These are phyloP conservation scores for Lordiphosa clarofinis DNA, from an alignment of 1,140 invertebrate genomes.

Conservation along the genomic window DNA sequence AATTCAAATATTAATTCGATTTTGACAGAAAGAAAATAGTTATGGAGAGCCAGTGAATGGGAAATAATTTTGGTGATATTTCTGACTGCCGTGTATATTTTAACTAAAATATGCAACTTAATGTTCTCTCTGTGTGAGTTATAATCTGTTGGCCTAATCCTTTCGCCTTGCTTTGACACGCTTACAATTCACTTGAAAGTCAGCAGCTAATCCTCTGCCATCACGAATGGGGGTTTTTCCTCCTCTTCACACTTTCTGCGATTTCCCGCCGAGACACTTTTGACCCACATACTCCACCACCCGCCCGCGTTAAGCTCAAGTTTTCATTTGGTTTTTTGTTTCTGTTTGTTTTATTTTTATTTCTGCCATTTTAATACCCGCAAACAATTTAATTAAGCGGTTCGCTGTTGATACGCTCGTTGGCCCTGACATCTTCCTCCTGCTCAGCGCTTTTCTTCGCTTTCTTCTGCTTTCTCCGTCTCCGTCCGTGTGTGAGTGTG, in stretches of 20 bases:
- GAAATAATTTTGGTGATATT: no score
- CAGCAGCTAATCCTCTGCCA: slow-evolving; percentile 61
- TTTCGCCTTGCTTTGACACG: slow-evolving; percentile 69
- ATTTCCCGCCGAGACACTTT: slow-evolving; percentile 47
- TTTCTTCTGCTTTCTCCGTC: slow-evolving; percentile 30
- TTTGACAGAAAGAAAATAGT: no score
- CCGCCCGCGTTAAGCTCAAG: slow-evolving; percentile 37
- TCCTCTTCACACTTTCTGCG: slow-evolving; percentile 8
- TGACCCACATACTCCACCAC: slow-evolving; percentile 42
- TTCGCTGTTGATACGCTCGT: slow-evolving; percentile 47
- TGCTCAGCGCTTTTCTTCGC: slow-evolving; percentile 6
- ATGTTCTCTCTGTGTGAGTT: no score
- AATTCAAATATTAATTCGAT: no score
- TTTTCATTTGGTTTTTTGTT: slow-evolving; percentile 59
- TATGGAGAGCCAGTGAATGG: no score
- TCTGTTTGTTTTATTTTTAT: slow-evolving; percentile 20
- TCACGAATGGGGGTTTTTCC: slow-evolving; percentile 48
- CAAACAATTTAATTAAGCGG: slow-evolving; percentile 78
- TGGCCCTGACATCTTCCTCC: slow-evolving; percentile 28
- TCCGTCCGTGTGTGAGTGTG: no score
- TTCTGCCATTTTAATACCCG: slow-evolving; percentile 73
- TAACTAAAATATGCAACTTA: not conserved
- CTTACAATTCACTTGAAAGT: slow-evolving; percentile 73
- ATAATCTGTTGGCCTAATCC: no score
- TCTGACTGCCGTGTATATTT: no score